Evolutionary conservation across 2,888 invertebrate genomes (phyloP).

Genomic region (Amorpha juglandis): DNA sequence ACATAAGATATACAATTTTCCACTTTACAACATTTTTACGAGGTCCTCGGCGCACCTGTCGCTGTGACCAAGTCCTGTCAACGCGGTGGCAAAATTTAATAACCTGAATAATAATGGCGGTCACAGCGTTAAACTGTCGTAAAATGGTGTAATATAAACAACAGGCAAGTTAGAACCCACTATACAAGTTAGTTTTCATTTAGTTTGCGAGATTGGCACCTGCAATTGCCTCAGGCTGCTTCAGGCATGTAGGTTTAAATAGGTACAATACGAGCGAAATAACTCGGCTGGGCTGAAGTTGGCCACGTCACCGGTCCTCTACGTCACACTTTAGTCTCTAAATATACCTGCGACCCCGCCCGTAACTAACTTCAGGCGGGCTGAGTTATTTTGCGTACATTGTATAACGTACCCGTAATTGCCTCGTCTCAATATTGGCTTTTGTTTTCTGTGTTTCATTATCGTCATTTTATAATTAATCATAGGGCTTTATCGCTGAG

Average conservation of each 20-base stretch:
- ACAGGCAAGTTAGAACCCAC: constrained; percentile 17
- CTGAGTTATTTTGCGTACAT: too few relatives aligned
- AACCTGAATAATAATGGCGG: constrained; percentile 38
- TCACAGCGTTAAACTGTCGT: constrained; percentile 33
- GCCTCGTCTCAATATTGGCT: too few relatives aligned
- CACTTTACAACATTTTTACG: constrained; percentile 22
- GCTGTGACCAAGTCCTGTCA: constrained; percentile 10
- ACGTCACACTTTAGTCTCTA: too few relatives aligned
- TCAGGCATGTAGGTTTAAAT: not conserved
- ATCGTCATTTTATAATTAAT: too few relatives aligned
- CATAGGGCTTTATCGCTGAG: too few relatives aligned
- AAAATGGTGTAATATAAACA: constrained; percentile 37
- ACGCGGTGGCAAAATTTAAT: constrained; percentile 38
- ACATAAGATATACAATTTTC: not conserved
- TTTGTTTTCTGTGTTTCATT: too few relatives aligned
- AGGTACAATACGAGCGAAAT: not conserved
- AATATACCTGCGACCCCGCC: too few relatives aligned
- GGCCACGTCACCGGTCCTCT: too few relatives aligned
- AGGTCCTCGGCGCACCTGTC: not conserved
- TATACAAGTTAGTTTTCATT: constrained; percentile 5
- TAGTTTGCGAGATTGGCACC: constrained; percentile 11
- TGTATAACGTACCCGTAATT: too few relatives aligned
- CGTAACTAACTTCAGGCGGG: too few relatives aligned
- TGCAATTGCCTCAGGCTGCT: constrained; percentile 26
- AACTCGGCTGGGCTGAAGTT: too few relatives aligned